Base-by-base conservation (phyloP, 2,888 invertebrate genomes). In the Eilema sororculum region DNA sequence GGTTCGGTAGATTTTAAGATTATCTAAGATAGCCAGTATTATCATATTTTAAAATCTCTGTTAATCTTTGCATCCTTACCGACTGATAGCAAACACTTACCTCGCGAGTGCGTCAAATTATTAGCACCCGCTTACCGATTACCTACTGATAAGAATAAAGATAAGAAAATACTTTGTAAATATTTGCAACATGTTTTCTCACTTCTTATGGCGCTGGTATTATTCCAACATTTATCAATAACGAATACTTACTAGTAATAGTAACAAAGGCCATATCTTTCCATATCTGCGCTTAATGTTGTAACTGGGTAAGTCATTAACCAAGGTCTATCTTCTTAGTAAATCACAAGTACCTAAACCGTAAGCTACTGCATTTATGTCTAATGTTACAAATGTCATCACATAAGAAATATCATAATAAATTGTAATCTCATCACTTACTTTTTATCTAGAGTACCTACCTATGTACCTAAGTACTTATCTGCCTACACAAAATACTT, bases 41-140 rank as follows among this genome's bases (percentile, higher is more conserved):
- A 52, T 52, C 52, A 52, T n/a, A n/a, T 9, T 52, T 52, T 78
- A 67, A 87, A 90, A 91, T 90, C 91, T 87, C 82, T 71, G 83
- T 79, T 90, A 88, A 91, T 90, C 87, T 81, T 73, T 72, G 81
- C 84, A 83, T 87, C 85, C 85, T 82, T 75, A 78, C 74, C 70
- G 57, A 73, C 78, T 83, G 86, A 87, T 88, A 87, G 73, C 74
- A 69, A 71, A 41, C 57, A 66, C 66, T 72, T 77, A 77, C 66
- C 62, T 73, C 60, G 73, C 52, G 33, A 79, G 75, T 80, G 59
- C 76, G 67, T 73, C 74, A 73, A 72, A 73, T 74, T 73, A 68
- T 76, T 71, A 75, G 76, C 75, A 78, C 71, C 67, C 30, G 57
- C n/a, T 37, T 70, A 71, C 72, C 75, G 56, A 22, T 41, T 70